Percentiles rank a stretch among this genome's conserved stretches.
Conservation (phyloP, 2,888 invertebrate species). For the Halictus ligatus region DNA sequence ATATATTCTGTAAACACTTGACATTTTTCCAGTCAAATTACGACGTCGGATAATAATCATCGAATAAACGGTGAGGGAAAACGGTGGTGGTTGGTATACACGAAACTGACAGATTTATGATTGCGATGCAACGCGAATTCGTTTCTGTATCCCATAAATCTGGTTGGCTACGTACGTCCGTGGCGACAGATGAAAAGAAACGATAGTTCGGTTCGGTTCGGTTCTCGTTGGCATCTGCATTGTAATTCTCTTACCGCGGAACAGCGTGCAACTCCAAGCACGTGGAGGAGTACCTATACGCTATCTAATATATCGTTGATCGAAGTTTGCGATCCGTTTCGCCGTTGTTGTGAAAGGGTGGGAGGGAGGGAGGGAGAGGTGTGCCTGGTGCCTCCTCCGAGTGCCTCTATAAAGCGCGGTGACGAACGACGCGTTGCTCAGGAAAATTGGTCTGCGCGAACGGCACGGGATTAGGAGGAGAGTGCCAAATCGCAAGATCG, state of each 20-base stretch:
- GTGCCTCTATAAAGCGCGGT: constrained; percentile 58
- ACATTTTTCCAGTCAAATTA: not conserved
- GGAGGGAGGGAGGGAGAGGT: no score
- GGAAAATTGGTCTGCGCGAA: constrained; percentile 55
- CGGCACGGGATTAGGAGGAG: constrained; percentile 53
- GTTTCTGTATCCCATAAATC: not conserved
- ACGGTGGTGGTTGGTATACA: not conserved
- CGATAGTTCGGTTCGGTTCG: not conserved
- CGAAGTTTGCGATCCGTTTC: constrained; percentile 31
- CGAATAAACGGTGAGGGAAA: not conserved
- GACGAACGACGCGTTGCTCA: constrained; percentile 63
- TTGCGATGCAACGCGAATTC: not conserved
- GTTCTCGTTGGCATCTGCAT: not conserved
- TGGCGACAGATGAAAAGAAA: not conserved
- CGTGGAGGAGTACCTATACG: constrained; percentile 21
- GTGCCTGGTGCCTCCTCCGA: constrained; percentile 44
- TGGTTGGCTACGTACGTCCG: not conserved
- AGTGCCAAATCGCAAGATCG: constrained; percentile 65
- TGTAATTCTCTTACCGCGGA: not conserved
- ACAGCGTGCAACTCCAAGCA: not conserved
- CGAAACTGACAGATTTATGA: not conserved
- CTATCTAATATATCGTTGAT: constrained; percentile 27
- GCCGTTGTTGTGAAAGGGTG: constrained; percentile 38
- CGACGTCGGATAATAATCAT: not conserved
- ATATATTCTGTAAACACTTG: not conserved